A percentile compares a stretch with the other conserved stretches of the same genome.
Evolutionary conservation across 2,797 vertebrate genomes (phyloP).

Genomic region (Bovichtus diacanthus): DNA sequence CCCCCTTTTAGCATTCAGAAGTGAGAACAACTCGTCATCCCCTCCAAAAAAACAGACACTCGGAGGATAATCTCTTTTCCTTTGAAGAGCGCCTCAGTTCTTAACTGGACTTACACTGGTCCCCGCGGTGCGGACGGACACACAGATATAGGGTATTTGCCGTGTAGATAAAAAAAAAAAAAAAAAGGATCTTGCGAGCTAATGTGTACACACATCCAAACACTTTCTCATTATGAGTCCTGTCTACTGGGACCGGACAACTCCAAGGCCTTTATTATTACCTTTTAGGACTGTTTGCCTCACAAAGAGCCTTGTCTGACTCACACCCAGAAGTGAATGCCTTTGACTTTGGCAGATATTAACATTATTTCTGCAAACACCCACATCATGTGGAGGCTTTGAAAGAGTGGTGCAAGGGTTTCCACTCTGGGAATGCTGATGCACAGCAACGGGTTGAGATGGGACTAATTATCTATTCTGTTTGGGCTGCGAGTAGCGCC

Average conservation of each 20-base stretch:
- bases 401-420: constrained; percentile 32
- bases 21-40: constrained; percentile 35
- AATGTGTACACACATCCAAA: constrained; percentile 70
- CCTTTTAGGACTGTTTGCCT: constrained; percentile 47
- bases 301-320: constrained; percentile 49
- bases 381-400: constrained; percentile 50
- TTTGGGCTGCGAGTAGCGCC: constrained; percentile 35
- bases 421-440: constrained; percentile 31
- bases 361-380: constrained; percentile 46
- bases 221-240: constrained; percentile 59
- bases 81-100: constrained; percentile 66
- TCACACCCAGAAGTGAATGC: constrained; percentile 51
- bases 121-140: constrained; percentile 40
- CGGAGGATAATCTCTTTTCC: constrained; percentile 64
- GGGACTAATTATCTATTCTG: constrained; percentile 51
- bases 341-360: constrained; percentile 46
- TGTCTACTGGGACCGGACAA: constrained; percentile 36
- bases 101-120: constrained; percentile 50
- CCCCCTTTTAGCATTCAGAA: constrained; percentile 62
- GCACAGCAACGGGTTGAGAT: constrained; percentile 47
- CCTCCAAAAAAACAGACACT: constrained; percentile 63
- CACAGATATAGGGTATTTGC: constrained; percentile 61
- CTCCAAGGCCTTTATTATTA: constrained; percentile 52
- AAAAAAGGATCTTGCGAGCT: constrained; percentile 56
- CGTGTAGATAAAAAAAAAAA: constrained; percentile 64